Conservation (phyloP, 2,113 vertebrate species). For the Scomber colias region DNA sequence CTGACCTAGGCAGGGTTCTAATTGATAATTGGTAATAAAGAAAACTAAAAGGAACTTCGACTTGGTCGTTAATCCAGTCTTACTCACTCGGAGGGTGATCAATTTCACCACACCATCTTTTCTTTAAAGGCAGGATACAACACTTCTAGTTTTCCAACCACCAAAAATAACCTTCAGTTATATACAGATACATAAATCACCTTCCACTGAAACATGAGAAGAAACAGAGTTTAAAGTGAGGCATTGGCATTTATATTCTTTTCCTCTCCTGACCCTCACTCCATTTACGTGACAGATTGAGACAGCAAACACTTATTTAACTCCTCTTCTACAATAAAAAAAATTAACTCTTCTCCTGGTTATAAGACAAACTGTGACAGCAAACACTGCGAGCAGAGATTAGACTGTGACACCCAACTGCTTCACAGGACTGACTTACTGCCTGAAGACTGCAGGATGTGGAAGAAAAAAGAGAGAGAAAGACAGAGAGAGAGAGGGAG, state of each 20-base stretch:
- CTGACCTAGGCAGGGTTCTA: too few relatives aligned
- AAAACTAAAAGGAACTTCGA: too few relatives aligned
- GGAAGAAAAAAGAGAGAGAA: background rate
- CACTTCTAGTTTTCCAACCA: too few relatives aligned
- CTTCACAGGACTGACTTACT: background rate
- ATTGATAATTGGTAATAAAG: too few relatives aligned
- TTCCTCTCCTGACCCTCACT: conserved; percentile 2
- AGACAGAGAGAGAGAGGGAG: background rate
- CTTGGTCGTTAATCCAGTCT: too few relatives aligned
- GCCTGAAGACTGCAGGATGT: background rate
- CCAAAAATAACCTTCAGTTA: background rate
- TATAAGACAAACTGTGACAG: conserved; percentile 7
- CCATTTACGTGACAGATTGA: conserved; percentile 18
- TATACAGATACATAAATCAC: background rate
- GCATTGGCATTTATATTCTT: background rate
- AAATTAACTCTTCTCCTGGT: background rate
- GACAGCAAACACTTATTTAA: conserved; percentile 5
- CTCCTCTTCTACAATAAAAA: background rate
- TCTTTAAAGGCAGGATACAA: background rate
- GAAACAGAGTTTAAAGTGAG: background rate
- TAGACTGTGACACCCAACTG: background rate
- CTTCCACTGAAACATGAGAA: background rate
- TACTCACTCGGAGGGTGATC: too few relatives aligned
- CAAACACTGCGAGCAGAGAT: conserved; percentile 1
- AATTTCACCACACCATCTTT: too few relatives aligned